Evolutionary conservation across 2,113 vertebrate genomes (phyloP).

Genomic region (Trogon melanurus): DNA sequence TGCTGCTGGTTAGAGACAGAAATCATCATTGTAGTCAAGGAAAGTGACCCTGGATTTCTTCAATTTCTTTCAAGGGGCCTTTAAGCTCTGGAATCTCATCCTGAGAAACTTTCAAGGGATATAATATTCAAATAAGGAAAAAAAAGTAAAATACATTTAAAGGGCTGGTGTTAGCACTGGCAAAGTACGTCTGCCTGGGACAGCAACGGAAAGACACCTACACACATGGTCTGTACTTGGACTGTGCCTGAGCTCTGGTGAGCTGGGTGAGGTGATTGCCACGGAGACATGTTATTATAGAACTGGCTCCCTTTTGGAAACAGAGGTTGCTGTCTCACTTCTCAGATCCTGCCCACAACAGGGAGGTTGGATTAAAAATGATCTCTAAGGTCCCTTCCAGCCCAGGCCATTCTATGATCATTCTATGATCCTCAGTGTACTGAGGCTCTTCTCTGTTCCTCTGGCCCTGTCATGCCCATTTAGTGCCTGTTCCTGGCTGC

Average conservation of each 20-base stretch:
- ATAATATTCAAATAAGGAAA: neutral
- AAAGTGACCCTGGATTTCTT: constrained; percentile 14
- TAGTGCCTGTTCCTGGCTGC: neutral
- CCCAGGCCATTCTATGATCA: too few species aligned
- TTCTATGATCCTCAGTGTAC: neutral
- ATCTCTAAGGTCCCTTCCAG: too few species aligned
- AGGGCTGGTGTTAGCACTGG: neutral
- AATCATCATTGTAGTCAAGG: neutral
- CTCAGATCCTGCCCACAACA: neutral
- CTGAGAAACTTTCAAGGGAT: neutral
- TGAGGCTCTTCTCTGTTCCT: neutral
- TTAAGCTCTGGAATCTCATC: neutral
- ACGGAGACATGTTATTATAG: neutral
- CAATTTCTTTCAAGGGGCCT: neutral
- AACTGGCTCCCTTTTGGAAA: neutral
- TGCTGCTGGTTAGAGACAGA: neutral
- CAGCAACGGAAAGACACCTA: neutral
- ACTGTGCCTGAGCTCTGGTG: neutral
- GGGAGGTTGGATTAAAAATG: too few species aligned
- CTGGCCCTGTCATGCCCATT: neutral
- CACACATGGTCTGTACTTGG: accelerated
- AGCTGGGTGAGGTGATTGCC: neutral
- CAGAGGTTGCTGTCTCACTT: accelerated
- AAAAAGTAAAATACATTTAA: neutral
- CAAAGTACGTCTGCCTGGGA: neutral